Evolutionary conservation across 1,140 invertebrate genomes (phyloP), one percentile per base, ranked within the genome.

Genomic region (Lepidotrigona ventralis): DNA sequence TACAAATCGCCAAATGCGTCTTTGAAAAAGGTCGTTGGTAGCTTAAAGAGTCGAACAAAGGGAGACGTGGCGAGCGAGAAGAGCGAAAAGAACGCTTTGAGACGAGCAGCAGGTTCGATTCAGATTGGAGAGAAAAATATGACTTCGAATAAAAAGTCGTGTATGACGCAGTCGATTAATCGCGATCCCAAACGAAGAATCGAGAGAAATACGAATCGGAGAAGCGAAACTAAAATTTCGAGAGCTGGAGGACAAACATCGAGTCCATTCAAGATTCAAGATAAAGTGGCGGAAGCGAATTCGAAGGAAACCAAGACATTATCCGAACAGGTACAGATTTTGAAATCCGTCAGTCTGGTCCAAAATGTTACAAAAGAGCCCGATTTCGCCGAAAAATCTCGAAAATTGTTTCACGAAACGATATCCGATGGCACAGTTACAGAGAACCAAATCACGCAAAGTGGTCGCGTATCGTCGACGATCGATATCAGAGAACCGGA

Each of bases 331-430:
- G 2, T 21, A 5, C 4, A 51, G 26, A 46, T 53, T 53, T 54
- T 78, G 23, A 54, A 46, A 9, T 78, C 81, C 9, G 63, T 54
- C 33, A 54, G 78, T 5, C 75, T 83, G 0, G 66, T 83, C 11
- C 74, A 46, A 0, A 53, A 4, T 14, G 54, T 33, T 29, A 71
- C 77, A 3, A 29, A 6, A n/a, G 56, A 19, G 1, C 15, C 39
- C 0, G 12, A n/a, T 0, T 26, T 64, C 1, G 15, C 17, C 4
- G 12, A 46, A 5, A 15, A 6, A 29, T 29, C 15, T 2, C 9
- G 33, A 29, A 12, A 54, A 58, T 9, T 39, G 1, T 19, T 23
- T 12, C 1, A 8, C 8, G 53, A 63, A 29, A 19, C 46, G 12
- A 19, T 12, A 0, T 12, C 14, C 29, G 17, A 21, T 0, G 51